Percentiles rank a stretch among this genome's conserved stretches.
These are phyloP conservation scores for Catostomus latipinnis DNA, from an alignment of 2,797 vertebrate species.

Conservation along the genomic window DNA sequence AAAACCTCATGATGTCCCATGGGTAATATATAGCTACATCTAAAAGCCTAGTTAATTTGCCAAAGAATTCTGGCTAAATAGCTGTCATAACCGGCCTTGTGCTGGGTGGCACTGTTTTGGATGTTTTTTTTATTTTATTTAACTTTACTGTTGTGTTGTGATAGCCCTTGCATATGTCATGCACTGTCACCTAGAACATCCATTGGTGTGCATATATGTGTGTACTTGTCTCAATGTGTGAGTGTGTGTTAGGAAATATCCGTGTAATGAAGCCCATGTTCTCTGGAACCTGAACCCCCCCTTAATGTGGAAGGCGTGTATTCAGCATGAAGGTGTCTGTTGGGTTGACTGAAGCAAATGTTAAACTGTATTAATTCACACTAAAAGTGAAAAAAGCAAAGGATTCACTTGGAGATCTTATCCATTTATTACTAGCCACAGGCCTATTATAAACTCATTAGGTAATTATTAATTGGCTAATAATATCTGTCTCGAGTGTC, in stretches of 20 bases:
- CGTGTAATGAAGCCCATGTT: conserved; percentile 9
- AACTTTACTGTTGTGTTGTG: conserved; percentile 42
- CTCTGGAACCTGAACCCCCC: conserved; percentile 7
- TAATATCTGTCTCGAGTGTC: conserved; percentile 37
- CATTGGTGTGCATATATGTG: conserved; percentile 31
- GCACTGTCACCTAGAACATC: conserved; percentile 52
- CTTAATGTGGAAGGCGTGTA: conserved; percentile 13
- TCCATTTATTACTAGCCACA: conserved; percentile 25
- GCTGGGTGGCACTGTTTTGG: conserved; percentile 34
- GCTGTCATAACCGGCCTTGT: conserved; percentile 49
- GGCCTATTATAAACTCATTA: conserved; percentile 44
- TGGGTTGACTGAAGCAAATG: background rate
- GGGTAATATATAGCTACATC: conserved; percentile 60
- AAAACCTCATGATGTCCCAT: conserved; percentile 51
- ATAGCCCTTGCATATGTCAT: conserved; percentile 43
- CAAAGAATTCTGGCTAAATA: conserved; percentile 60
- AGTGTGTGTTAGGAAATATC: conserved; percentile 36
- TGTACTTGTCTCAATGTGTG: conserved; percentile 15
- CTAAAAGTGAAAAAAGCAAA: conserved; percentile 21
- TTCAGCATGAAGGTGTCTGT: background rate
- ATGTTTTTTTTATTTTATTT: conserved; percentile 17
- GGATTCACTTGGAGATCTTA: conserved; percentile 33
- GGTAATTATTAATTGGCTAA: conserved; percentile 37
- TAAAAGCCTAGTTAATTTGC: conserved; percentile 62
- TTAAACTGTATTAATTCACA: conserved; percentile 24